A percentile compares a stretch with the other conserved stretches of the same genome.
phyloP scores from a whole-genome alignment of 1,140 invertebrate genomes.

The Caenorhabditis brenneri region DNA sequence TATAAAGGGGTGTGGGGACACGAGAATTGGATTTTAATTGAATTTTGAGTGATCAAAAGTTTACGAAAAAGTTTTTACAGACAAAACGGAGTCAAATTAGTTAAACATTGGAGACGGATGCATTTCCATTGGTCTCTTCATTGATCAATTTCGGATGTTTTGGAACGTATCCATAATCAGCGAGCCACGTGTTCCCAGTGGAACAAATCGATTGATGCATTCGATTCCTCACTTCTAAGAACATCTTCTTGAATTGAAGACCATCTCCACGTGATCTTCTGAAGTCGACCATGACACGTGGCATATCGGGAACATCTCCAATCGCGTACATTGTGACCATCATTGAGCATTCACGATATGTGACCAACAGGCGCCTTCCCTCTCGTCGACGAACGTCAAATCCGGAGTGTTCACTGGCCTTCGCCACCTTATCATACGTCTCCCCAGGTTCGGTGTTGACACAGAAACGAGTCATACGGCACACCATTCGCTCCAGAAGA shows the following conservation, averaged over 20 bases:
- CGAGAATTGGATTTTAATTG: no score
- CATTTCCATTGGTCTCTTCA: not conserved
- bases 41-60: no score
- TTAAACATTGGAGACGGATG: not conserved
- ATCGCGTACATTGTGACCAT: not conserved
- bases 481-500: conserved; percentile 9
- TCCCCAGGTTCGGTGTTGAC: not conserved
- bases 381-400: not conserved
- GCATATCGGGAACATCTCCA: not conserved
- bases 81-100: no score
- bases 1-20: no score
- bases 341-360: not conserved
- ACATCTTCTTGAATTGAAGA: conserved; percentile 49
- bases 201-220: conserved; percentile 42
- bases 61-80: no score
- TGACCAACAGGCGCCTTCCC: not conserved
- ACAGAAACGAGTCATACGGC: conserved; percentile 53
- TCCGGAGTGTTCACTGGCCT: conserved; percentile 2
- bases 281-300: conserved; percentile 23
- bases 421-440: not conserved
- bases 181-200: conserved; percentile 28
- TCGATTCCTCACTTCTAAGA: not conserved
- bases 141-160: not conserved
- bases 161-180: not conserved
- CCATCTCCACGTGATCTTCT: conserved; percentile 51